phyloP scores from a whole-genome alignment of 2,888 invertebrate species.

The Scaptomyza cyrtandrae region DNA sequence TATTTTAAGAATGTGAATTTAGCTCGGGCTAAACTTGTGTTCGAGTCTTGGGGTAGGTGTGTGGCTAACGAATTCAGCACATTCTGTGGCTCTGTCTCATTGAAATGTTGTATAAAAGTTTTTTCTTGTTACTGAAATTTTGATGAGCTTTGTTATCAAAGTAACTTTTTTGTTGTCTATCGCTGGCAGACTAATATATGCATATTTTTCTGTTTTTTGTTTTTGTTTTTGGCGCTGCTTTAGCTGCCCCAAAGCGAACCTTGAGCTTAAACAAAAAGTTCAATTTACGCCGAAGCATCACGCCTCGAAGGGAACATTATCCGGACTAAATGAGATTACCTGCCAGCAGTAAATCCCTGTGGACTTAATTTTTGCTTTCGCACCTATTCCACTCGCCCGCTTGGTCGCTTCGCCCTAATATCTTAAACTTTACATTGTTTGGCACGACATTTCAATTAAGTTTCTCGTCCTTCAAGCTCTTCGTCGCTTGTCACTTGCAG shows the following conservation, averaged over 20 bases:
- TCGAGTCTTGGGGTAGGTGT: conserved; percentile 4
- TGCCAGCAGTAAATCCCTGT: conserved; percentile 66
- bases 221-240: conserved; percentile 15
- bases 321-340: conserved; percentile 73
- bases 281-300: conserved; percentile 43
- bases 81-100: conserved; percentile 50
- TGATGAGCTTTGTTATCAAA: conserved; percentile 74
- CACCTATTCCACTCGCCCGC: conserved; percentile 47
- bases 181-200: conserved; percentile 24
- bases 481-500: background rate
- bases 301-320: conserved; percentile 50
- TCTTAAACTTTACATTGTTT: conserved; percentile 59
- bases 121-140: conserved; percentile 74
- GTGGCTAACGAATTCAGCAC: conserved; percentile 6
- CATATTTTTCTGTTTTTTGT: conserved; percentile 21
- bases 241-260: background rate
- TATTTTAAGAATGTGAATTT: conserved; percentile 18
- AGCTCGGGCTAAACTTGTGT: conserved; percentile 7
- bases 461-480: conserved; percentile 26
- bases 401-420: conserved; percentile 17
- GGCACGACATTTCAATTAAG: conserved; percentile 74
- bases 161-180: conserved; percentile 45
- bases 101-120: conserved; percentile 68
- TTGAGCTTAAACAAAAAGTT: conserved; percentile 47
- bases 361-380: conserved; percentile 63